phyloP scores from a whole-genome alignment of 2,888 invertebrate species.

The Tenthredo scrophulariae region DNA sequence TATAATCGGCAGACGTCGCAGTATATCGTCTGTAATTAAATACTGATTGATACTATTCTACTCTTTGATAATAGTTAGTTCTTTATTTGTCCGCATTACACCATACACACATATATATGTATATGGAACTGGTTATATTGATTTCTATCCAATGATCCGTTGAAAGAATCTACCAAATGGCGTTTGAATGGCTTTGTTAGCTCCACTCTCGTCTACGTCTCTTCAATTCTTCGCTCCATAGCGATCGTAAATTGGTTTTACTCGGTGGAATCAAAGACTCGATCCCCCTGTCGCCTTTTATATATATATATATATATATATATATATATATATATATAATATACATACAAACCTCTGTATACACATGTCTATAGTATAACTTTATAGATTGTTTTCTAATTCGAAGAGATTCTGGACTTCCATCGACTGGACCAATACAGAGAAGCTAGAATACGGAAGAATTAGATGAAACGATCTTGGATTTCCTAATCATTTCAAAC shows the following conservation, averaged over 20 bases:
- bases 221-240: constrained; percentile 35
- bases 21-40: constrained; percentile 34
- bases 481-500: too few relatives aligned
- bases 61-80: constrained; percentile 6
- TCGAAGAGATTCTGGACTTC: neutral
- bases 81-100: neutral
- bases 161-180: constrained; percentile 49
- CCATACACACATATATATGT: neutral
- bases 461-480: too few relatives aligned
- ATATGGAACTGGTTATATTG: constrained; percentile 9
- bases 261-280: constrained; percentile 35
- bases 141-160: constrained; percentile 49
- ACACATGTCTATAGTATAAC: neutral
- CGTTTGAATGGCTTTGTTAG: constrained; percentile 50
- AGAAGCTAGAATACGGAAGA: too few relatives aligned
- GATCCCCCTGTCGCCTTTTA: constrained; percentile 4
- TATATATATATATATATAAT: neutral
- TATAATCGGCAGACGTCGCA: constrained; percentile 30
- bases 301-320: neutral
- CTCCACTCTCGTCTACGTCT: constrained; percentile 31
- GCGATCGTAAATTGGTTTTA: constrained; percentile 46
- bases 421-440: neutral
- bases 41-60: neutral
- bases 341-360: neutral
- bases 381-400: neutral